Conservation (phyloP, 2,797 vertebrate genomes). For the Champsocephalus gunnari region DNA sequence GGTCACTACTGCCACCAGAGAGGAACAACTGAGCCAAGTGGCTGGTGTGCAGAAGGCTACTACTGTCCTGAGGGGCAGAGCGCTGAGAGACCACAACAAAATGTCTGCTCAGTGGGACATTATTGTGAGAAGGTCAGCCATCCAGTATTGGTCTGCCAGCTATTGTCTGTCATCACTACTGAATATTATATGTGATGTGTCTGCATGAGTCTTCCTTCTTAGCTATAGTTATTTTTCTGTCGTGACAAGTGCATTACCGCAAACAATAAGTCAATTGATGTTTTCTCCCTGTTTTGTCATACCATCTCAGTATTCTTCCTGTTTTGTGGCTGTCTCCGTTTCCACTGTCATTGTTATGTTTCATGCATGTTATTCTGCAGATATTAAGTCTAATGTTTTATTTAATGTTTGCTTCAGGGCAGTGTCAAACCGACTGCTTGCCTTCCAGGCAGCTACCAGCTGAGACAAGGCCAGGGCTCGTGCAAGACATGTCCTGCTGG, state of each 20-base stretch:
- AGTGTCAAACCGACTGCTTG: constrained; percentile 77
- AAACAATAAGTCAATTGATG: constrained; percentile 7
- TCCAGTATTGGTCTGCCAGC: constrained; percentile 41
- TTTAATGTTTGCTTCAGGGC: constrained; percentile 74
- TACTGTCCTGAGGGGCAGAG: constrained; percentile 88
- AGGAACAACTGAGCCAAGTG: constrained; percentile 82
- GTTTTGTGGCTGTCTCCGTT: constrained; percentile 7
- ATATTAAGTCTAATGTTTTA: constrained; percentile 34
- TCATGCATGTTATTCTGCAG: constrained; percentile 17
- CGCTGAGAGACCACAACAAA: constrained; percentile 72
- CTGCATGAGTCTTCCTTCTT: constrained; percentile 25
- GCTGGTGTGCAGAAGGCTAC: constrained; percentile 86
- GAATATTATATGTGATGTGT: constrained; percentile 47
- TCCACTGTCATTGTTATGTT: constrained; percentile 13
- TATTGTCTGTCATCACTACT: constrained; percentile 50
- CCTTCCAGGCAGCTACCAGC: constrained; percentile 87
- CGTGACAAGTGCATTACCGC: constrained; percentile 31
- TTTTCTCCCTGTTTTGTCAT: constrained; percentile 11
- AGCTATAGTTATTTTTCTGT: constrained; percentile 12
- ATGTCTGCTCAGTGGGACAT: constrained; percentile 82
- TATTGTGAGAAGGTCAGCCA: constrained; percentile 82
- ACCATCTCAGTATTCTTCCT: constrained; percentile 7
- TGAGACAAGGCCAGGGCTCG: constrained; percentile 81
- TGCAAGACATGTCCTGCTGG: constrained; percentile 83
- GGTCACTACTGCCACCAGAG: constrained; percentile 87